Evolutionary conservation across 2,113 vertebrate genomes (phyloP).

Genomic region (Elaphurus davidianus): DNA sequence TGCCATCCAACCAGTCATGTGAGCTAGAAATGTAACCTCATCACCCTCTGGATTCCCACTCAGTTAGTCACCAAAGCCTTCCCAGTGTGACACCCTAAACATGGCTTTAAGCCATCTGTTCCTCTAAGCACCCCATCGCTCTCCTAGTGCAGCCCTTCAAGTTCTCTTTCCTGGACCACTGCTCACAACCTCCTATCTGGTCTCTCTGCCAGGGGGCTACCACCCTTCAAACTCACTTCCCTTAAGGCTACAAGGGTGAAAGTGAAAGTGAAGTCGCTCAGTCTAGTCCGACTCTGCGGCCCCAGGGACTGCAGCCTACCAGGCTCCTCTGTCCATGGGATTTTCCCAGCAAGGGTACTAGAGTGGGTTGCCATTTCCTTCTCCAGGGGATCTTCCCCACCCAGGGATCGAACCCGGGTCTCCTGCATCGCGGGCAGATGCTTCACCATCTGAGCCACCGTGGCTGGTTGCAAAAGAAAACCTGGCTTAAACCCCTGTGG

Average conservation of each 20-base stretch:
- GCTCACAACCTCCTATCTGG: not conserved
- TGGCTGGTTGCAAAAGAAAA: not conserved
- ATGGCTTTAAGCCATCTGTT: not conserved
- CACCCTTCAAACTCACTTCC: not conserved
- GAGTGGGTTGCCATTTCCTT: not conserved
- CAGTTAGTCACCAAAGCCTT: not conserved
- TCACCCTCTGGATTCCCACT: not conserved
- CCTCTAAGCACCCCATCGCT: not conserved
- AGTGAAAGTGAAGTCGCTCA: not conserved
- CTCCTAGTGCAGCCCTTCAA: accelerated
- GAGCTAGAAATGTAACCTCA: not conserved
- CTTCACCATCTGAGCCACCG: not conserved
- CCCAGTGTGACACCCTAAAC: not conserved
- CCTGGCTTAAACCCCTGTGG: not conserved
- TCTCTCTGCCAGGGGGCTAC: not conserved
- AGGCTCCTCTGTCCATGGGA: not conserved
- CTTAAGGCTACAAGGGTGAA: not conserved
- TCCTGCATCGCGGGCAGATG: not conserved
- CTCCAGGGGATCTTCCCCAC: not conserved
- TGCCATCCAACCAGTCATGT: not conserved
- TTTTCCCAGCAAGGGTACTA: not conserved
- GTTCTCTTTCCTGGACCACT: not conserved
- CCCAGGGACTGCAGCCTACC: not conserved
- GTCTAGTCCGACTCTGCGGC: accelerated
- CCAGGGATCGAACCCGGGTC: not conserved